phyloP scores from a whole-genome alignment of 2,113 vertebrate species.

The Callaeas wilsoni region DNA sequence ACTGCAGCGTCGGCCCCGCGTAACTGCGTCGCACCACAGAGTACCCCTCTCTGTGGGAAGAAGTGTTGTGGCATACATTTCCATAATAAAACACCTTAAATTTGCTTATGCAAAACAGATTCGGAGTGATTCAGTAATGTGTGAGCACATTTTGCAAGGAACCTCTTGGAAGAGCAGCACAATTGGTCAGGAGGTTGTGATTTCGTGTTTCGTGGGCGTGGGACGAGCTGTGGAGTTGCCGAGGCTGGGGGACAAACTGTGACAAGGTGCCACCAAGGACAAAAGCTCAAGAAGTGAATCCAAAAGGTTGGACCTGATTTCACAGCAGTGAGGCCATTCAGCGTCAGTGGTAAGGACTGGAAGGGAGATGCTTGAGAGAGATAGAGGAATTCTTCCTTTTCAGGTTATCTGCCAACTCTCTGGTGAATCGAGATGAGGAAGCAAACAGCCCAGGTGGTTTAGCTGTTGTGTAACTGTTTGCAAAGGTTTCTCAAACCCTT shows the following conservation, averaged over 20 bases:
- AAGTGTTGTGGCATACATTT: neutral
- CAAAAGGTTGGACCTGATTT: neutral
- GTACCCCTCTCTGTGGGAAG: neutral
- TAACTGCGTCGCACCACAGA: neutral
- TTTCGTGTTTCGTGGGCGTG: neutral
- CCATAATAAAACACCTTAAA: neutral
- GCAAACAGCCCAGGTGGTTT: neutral
- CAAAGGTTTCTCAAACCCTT: neutral
- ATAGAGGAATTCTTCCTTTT: neutral
- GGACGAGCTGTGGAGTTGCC: neutral
- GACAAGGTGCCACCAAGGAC: neutral
- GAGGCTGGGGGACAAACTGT: neutral
- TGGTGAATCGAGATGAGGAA: neutral
- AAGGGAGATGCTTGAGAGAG: neutral
- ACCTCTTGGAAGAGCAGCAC: neutral
- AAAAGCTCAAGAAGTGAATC: neutral
- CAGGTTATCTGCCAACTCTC: neutral
- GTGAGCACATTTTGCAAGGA: neutral
- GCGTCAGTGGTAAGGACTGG: fast-evolving
- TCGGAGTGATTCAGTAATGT: neutral
- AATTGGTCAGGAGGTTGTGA: neutral
- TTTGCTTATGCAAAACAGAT: neutral
- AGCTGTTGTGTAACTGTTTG: neutral
- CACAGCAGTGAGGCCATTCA: neutral
- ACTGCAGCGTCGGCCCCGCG: fast-evolving